Evolutionary conservation across 2,797 vertebrate genomes (phyloP).

Genomic region (Oreortyx pictus): DNA sequence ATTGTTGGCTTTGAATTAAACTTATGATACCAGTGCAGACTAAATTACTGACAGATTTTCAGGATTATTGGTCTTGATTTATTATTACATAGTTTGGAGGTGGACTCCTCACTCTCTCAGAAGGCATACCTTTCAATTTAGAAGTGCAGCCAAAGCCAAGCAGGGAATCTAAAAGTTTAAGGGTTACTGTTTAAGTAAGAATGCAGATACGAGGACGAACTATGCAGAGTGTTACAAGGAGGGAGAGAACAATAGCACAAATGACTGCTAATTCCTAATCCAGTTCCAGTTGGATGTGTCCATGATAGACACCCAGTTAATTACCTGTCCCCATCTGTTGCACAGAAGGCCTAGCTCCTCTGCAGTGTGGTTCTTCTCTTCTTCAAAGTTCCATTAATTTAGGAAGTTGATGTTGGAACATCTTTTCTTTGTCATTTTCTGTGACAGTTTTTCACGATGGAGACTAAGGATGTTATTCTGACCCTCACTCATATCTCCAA

Average conservation of each 20-base stretch:
- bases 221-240: background rate
- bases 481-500: background rate
- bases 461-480: background rate
- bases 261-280: background rate
- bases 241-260: background rate
- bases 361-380: background rate
- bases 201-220: background rate
- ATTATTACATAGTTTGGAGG: background rate
- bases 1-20: background rate
- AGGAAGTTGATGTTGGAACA: background rate
- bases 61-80: background rate
- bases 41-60: conserved; percentile 5
- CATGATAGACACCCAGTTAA: background rate
- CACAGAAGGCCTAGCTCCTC: background rate
- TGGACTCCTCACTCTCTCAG: background rate
- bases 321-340: background rate
- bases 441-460: background rate
- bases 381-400: background rate
- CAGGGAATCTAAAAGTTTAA: background rate
- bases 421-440: background rate
- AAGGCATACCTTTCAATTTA: background rate
- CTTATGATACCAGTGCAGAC: background rate
- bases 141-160: background rate
- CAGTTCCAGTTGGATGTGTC: background rate
- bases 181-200: background rate